Percentiles rank a stretch among this genome's conserved stretches.
Evolutionary conservation across 2,888 invertebrate species (phyloP).

Genomic region (Orthonevra nobilis): DNA sequence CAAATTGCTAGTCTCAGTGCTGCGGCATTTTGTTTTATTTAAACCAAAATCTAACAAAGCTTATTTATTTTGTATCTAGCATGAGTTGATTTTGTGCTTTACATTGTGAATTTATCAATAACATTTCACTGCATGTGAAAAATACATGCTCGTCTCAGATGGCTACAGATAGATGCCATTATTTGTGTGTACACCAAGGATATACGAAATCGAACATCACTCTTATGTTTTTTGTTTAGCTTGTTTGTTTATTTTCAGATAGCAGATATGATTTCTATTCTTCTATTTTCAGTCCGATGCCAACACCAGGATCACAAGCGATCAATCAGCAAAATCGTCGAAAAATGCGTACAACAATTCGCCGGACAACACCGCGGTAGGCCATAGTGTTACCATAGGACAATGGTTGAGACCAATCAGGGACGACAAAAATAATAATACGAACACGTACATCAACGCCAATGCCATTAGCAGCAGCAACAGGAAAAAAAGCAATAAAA

Average conservation of each 20-base stretch:
- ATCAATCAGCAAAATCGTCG: constrained; percentile 74
- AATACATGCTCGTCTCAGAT: constrained; percentile 4
- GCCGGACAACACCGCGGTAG: constrained; percentile 79
- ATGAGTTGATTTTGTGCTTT: constrained; percentile 34
- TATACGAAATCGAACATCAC: constrained; percentile 8
- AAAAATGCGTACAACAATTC: constrained; percentile 76
- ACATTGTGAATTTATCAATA: not conserved
- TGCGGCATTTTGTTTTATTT: constrained; percentile 25
- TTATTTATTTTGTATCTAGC: constrained; percentile 36
- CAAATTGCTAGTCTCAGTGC: constrained; percentile 13
- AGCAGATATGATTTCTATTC: constrained; percentile 5
- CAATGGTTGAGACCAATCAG: constrained; percentile 66
- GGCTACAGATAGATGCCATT: not conserved
- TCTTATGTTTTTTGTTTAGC: constrained; percentile 4
- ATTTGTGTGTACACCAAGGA: constrained; percentile 13
- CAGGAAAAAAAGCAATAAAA: constrained; percentile 33
- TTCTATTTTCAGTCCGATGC: constrained; percentile 74
- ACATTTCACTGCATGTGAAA: not conserved
- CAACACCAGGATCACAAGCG: constrained; percentile 74
- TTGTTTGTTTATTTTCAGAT: not conserved
- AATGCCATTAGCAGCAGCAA: constrained; percentile 65
- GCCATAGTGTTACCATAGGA: constrained; percentile 67
- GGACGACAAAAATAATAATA: constrained; percentile 67
- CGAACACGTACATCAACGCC: constrained; percentile 66
- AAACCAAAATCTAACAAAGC: constrained; percentile 27